phyloP scores from a whole-genome alignment of 2,113 vertebrate genomes.

The Tupaia chinensis region DNA sequence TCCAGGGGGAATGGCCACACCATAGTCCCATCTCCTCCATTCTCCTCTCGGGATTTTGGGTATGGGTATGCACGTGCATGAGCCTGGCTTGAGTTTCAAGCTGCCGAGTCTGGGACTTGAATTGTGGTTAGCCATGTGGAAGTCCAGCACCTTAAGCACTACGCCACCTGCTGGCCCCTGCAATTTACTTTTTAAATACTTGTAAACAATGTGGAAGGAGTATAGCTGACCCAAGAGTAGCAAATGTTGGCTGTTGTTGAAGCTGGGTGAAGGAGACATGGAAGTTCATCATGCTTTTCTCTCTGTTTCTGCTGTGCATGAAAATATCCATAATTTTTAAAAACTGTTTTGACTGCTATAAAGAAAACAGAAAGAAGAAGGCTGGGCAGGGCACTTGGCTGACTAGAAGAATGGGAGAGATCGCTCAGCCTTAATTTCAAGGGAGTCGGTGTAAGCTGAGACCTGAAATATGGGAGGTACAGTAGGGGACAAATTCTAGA shows the following conservation, averaged over 20 bases:
- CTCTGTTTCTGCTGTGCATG: background rate
- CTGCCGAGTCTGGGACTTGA: too few species aligned
- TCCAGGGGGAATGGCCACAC: too few species aligned
- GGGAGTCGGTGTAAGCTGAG: background rate
- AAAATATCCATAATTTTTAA: background rate
- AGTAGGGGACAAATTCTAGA: background rate
- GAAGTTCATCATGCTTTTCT: background rate
- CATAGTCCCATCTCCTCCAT: too few species aligned
- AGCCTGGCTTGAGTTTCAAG: too few species aligned
- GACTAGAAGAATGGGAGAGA: background rate
- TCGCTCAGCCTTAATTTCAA: background rate
- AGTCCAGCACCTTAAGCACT: too few species aligned
- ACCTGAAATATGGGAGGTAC: background rate
- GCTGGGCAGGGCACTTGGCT: too few species aligned
- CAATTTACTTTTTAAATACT: background rate
- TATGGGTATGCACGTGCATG: too few species aligned
- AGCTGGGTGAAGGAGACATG: background rate
- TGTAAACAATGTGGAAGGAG: background rate
- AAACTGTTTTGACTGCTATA: background rate
- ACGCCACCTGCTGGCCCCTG: too few species aligned
- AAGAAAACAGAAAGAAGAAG: background rate
- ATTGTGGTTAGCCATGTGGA: too few species aligned
- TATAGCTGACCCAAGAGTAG: background rate
- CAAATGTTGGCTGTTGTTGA: rapidly evolving
- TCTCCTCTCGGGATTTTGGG: too few species aligned